Conservation (phyloP, 1,140 invertebrate species). For the Episyrphus balteatus region DNA sequence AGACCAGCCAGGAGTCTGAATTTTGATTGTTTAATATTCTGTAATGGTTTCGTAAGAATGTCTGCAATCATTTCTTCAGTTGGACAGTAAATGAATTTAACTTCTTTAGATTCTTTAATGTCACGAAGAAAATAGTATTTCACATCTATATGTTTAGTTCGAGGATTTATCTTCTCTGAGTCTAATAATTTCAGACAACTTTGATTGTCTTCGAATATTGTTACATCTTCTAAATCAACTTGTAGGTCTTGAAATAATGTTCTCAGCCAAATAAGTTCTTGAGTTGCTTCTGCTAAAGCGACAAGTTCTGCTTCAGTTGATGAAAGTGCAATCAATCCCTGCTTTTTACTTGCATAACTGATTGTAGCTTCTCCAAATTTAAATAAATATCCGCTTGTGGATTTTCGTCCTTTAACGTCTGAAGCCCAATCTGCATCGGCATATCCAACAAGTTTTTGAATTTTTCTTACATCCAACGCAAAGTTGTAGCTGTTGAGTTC, state of each 20-base stretch:
- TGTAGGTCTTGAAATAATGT: constrained; percentile 6
- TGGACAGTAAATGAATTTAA: constrained; percentile 10
- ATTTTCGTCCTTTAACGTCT: constrained; percentile 11
- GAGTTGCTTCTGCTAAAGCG: constrained; percentile 7
- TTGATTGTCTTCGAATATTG: neutral
- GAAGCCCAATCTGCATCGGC: constrained; percentile 14
- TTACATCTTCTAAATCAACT: neutral
- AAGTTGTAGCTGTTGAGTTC: constrained; percentile 14
- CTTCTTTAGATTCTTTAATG: neutral
- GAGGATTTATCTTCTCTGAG: neutral
- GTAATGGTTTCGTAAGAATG: constrained; percentile 11
- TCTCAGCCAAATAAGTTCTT: constrained; percentile 10
- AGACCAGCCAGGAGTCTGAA: neutral
- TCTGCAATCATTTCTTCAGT: constrained; percentile 12
- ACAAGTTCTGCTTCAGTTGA: constrained; percentile 17
- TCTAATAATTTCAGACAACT: neutral
- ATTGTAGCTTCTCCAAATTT: constrained; percentile 7
- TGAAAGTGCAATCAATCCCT: constrained; percentile 12
- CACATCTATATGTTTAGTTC: constrained; percentile 17
- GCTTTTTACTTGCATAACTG: constrained; percentile 11
- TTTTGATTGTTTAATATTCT: neutral
- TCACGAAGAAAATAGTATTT: constrained; percentile 15
- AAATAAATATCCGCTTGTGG: constrained; percentile 14
- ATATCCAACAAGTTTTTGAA: constrained; percentile 7
- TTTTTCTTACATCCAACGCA: neutral